Evolutionary conservation across 1,140 invertebrate genomes (phyloP).

Genomic region (Monochamus saltuarius): DNA sequence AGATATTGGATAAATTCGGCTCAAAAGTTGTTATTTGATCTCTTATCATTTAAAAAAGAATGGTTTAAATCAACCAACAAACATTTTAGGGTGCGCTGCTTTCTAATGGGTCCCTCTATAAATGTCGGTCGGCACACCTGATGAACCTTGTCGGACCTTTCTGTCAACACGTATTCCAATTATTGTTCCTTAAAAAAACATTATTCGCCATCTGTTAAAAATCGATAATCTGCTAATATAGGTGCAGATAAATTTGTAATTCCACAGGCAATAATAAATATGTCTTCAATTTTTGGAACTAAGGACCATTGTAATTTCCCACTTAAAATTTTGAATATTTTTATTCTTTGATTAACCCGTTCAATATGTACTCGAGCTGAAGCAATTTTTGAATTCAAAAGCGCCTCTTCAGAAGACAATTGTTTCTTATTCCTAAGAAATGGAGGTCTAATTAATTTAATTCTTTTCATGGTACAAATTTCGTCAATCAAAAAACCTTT

Average conservation of each 20-base stretch:
- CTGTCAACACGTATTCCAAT: no score
- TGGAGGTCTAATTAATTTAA: constrained; percentile 23
- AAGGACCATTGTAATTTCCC: constrained; percentile 12
- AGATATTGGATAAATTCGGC: no score
- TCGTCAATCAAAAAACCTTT: constrained; percentile 29
- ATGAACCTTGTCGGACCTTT: no score
- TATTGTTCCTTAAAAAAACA: no score
- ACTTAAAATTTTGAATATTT: constrained; percentile 16
- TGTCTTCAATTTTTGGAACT: constrained; percentile 27
- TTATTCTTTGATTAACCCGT: constrained; percentile 18
- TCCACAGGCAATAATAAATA: constrained; percentile 31
- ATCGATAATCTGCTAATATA: constrained; percentile 15
- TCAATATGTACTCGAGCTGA: constrained; percentile 15
- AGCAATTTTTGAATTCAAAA: constrained; percentile 33
- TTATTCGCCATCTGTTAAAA: no score
- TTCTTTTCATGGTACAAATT: constrained; percentile 1
- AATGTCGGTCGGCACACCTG: no score
- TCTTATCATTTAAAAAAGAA: no score
- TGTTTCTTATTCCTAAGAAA: constrained; percentile 21
- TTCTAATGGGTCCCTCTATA: no score
- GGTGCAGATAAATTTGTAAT: constrained; percentile 17
- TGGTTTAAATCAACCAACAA: no score
- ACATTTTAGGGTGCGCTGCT: no score
- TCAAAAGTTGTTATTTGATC: no score
- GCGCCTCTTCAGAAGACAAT: constrained; percentile 22